Evolutionary conservation across 2,888 invertebrate species (phyloP).

Genomic region (Hofmannophila pseudospretella): DNA sequence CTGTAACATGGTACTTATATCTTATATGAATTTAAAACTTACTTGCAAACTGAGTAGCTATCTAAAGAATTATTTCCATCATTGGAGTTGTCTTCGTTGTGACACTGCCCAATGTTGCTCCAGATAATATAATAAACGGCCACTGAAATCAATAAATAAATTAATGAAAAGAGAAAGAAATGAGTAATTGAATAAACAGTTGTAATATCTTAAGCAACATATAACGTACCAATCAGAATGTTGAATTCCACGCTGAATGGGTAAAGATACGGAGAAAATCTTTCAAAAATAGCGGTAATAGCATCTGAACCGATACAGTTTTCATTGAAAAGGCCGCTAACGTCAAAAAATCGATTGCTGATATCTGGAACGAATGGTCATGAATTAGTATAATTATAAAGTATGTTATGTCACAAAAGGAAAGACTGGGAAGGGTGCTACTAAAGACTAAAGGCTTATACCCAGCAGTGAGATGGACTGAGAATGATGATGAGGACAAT

Average conservation of each 20-base stretch:
- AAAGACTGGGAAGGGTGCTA: no score
- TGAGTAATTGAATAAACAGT: no score
- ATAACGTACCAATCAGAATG: conserved; percentile 82
- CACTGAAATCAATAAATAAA: conserved; percentile 57
- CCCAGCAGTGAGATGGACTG: no score
- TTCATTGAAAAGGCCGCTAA: conserved; percentile 48
- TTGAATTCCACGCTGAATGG: conserved; percentile 90
- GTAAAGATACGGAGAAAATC: conserved; percentile 86
- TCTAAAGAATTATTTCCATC: conserved; percentile 46
- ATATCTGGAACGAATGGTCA: no score
- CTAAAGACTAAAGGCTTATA: no score
- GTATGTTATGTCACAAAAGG: no score
- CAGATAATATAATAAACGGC: conserved; percentile 86
- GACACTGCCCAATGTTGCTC: conserved; percentile 83
- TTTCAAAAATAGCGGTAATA: conserved; percentile 69
- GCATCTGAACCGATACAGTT: conserved; percentile 66
- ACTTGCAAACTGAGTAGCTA: conserved; percentile 56
- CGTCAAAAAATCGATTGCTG: conserved; percentile 25
- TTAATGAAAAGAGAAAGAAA: not conserved
- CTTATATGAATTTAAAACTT: no score
- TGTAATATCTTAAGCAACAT: no score
- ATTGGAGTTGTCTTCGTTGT: conserved; percentile 43
- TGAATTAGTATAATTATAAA: no score
- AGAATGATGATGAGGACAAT: no score
- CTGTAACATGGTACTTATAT: no score